Evolutionary conservation across 2,113 vertebrate species (phyloP).

Genomic region (Leucopternis melanops): DNA sequence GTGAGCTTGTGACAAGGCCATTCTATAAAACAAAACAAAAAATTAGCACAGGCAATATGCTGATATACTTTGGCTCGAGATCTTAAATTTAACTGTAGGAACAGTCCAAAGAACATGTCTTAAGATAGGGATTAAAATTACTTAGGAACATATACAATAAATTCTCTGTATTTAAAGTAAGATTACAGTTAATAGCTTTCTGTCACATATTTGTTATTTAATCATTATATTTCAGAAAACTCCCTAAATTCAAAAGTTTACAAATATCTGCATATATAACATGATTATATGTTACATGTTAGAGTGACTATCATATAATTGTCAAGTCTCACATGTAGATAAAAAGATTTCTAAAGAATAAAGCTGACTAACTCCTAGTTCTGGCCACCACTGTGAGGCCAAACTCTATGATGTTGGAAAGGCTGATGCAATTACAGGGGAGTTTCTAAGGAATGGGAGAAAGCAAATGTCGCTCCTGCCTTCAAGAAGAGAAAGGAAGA

Average conservation of each 20-base stretch:
- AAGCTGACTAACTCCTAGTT: background rate
- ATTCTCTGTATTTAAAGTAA: background rate
- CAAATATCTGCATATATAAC: background rate
- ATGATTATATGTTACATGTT: background rate
- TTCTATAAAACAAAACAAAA: slow-evolving; percentile 74
- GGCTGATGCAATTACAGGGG: background rate
- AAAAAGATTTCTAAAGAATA: background rate
- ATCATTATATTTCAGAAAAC: background rate
- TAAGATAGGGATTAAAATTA: background rate
- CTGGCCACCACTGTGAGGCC: background rate
- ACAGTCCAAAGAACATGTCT: background rate
- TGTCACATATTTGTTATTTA: background rate
- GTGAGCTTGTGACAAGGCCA: slow-evolving; percentile 80
- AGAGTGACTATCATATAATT: background rate
- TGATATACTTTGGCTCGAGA: background rate
- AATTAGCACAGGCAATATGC: background rate
- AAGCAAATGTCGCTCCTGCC: background rate
- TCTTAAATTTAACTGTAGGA: background rate
- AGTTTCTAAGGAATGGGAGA: background rate
- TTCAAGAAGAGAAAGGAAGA: background rate
- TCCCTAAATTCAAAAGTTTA: background rate
- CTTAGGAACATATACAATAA: background rate
- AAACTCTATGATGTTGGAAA: background rate
- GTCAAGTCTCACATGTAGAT: background rate
- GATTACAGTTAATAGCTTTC: background rate